Conservation (phyloP, 1,140 invertebrate species). For the Drosophila takahashii region DNA sequence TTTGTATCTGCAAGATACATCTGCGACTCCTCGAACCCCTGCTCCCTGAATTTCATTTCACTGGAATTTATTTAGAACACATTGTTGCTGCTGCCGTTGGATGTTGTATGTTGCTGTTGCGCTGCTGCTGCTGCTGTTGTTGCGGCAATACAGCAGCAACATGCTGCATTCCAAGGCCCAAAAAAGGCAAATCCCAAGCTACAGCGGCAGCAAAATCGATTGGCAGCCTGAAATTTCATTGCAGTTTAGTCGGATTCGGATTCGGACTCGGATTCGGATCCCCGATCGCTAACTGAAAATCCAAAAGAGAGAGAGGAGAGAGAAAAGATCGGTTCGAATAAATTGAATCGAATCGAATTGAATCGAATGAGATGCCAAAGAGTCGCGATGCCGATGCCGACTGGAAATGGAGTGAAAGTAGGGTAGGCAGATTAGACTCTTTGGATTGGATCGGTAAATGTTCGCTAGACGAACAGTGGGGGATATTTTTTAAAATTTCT, state of each 20-base stretch:
- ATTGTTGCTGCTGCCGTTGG: conserved; percentile 56
- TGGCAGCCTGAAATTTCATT: conserved; percentile 71
- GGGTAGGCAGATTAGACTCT: conserved; percentile 79
- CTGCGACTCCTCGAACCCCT: conserved; percentile 45
- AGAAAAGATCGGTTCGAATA: conserved; percentile 72
- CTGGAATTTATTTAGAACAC: conserved; percentile 83
- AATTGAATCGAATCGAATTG: conserved; percentile 74
- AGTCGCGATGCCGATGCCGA: conserved; percentile 61
- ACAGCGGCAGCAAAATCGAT: conserved; percentile 43
- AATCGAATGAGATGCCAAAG: conserved; percentile 61
- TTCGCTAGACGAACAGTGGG: background rate
- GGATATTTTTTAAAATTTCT: background rate
- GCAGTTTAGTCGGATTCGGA: conserved; percentile 49
- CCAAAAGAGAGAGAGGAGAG: conserved; percentile 43
- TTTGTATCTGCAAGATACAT: conserved; percentile 77
- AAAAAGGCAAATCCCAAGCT: conserved; percentile 78
- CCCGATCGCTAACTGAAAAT: conserved; percentile 6
- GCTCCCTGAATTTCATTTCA: conserved; percentile 70
- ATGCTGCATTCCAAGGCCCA: conserved; percentile 74
- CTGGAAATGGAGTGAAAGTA: conserved; percentile 83
- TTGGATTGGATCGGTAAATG: conserved; percentile 15
- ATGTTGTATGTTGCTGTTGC: conserved; percentile 33
- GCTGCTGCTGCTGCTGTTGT: conserved; percentile 35
- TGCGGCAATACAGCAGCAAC: conserved; percentile 40
- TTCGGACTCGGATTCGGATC: conserved; percentile 14